Evolutionary conservation across 2,113 vertebrate species (phyloP), one percentile per base, ranked within the genome.

Genomic region (Fulmarus glacialis): DNA sequence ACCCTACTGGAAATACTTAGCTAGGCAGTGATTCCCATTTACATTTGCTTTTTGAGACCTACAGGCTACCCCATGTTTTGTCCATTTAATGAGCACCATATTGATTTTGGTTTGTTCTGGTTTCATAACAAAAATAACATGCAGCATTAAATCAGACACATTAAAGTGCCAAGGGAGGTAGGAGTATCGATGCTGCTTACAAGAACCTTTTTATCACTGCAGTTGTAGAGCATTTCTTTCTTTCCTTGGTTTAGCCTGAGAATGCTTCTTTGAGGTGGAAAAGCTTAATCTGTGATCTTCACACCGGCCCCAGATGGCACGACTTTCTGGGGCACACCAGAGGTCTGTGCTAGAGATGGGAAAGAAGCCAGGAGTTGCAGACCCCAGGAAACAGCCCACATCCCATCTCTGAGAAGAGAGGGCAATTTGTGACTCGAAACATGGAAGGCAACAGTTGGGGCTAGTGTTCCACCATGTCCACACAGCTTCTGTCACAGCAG

Each of bases 41-140:
- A n/a, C 16, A n/a, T 95, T 94, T 82, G 66, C 20, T 93, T 82
- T 94, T 82, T 64, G 43, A 94, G 56, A 87, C 84, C 84, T 60
- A 12, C 27, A 29, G 77, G 71, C 66, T 86, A 60, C 60, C 18
- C 47, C 17, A 8, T 64, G 64, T 75, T 87, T 93, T 74, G 78
- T 92, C 60, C 45, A n/a, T 92, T 93, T 96, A 94, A 88, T 73
- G 74, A 96, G 56, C 53, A n/a, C 55, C 1, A 0, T 92, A 93
- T 97, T 93, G 82, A 93, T 93, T 94, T 95, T 82, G 45, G 72
- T 82, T 96, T 90, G 81, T 56, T 86, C 38, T 82, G 62, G 82
- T 94, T 97, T 93, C 85, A 42, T 97, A 90, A 93, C 85, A 86
- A 93, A 95, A 96, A 86, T 88, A 90, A 96, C 4, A 26, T 18